A percentile compares a stretch with the other conserved stretches of the same genome.
phyloP scores from a whole-genome alignment of 30 jellyfish, hydroid and myxozoan genomes.

The Turritopsis rubra region DNA sequence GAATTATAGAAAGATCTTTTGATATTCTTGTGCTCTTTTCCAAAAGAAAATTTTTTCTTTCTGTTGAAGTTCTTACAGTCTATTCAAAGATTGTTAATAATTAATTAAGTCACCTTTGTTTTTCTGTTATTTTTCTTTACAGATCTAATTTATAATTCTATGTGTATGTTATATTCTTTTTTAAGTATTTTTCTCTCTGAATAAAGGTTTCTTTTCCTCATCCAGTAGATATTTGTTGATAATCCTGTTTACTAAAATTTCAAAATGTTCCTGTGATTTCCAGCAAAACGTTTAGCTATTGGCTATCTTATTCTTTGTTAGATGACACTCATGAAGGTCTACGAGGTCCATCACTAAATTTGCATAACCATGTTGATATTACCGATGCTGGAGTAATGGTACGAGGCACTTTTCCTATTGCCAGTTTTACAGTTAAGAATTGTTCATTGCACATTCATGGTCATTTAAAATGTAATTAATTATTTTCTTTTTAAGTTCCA shows the following conservation, averaged over 20 bases:
- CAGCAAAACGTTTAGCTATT: neutral
- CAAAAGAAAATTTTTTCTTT: neutral
- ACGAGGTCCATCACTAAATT: constrained; percentile 19
- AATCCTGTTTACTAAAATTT: neutral
- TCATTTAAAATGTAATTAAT: too few relatives aligned
- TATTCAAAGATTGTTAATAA: neutral
- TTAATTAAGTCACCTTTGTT: neutral
- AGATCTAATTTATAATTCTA: neutral
- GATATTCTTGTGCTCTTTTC: neutral
- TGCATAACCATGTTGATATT: constrained; percentile 19
- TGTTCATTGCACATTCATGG: too few relatives aligned
- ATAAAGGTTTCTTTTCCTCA: neutral
- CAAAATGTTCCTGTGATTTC: neutral
- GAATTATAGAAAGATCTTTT: neutral
- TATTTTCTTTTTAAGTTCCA: constrained; percentile 32
- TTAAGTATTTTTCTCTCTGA: neutral
- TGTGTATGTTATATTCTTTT: too few relatives aligned
- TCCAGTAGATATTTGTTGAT: neutral
- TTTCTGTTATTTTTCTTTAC: neutral
- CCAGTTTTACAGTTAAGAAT: neutral
- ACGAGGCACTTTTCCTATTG: neutral
- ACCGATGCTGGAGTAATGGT: constrained; percentile 29
- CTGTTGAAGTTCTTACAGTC: neutral
- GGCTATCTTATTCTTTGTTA: neutral
- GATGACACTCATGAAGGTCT: constrained; percentile 16